These are phyloP conservation scores for Nothobranchius kuhntae DNA, from an alignment of 2,113 vertebrate genomes.

Conservation along the genomic window DNA sequence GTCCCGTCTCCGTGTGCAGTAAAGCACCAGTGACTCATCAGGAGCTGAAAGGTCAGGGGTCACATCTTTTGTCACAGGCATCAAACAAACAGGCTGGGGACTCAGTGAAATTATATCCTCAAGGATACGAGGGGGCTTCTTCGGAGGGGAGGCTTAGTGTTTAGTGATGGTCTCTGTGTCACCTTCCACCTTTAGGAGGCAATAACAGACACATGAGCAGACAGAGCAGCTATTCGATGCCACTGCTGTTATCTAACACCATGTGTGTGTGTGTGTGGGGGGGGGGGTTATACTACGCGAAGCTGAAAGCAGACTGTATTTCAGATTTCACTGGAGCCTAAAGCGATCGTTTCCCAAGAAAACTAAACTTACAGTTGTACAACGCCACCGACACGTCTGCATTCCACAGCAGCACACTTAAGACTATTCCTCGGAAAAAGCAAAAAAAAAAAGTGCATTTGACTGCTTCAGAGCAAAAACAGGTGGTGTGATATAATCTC, in stretches of 20 bases:
- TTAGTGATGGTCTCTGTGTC: slow-evolving; percentile 68
- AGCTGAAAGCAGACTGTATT: slow-evolving; percentile 53
- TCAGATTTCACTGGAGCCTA: slow-evolving; percentile 36
- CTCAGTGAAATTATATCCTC: slow-evolving; percentile 61
- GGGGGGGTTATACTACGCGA: slow-evolving; percentile 13
- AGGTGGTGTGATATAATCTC: slow-evolving; percentile 44
- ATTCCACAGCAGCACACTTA: slow-evolving; percentile 44
- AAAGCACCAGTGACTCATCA: slow-evolving; percentile 62
- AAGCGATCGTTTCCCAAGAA: slow-evolving; percentile 30
- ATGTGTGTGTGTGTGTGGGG: slow-evolving; percentile 5
- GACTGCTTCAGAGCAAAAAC: slow-evolving; percentile 32
- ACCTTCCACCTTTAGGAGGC: slow-evolving; percentile 57
- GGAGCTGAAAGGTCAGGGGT: slow-evolving; percentile 70
- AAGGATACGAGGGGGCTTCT: slow-evolving; percentile 10
- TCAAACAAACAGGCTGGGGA: slow-evolving; percentile 66
- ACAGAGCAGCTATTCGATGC: slow-evolving; percentile 36
- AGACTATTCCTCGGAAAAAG: slow-evolving; percentile 12
- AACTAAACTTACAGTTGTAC: slow-evolving; percentile 39
- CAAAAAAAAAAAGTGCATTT: not conserved
- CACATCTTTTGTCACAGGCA: slow-evolving; percentile 67
- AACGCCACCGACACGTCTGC: slow-evolving; percentile 9
- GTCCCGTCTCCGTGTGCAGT: slow-evolving; percentile 32
- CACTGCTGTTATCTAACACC: slow-evolving; percentile 33
- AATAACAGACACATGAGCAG: slow-evolving; percentile 49
- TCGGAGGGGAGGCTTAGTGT: slow-evolving; percentile 23